A percentile compares a stretch with the other conserved stretches of the same genome.
phyloP scores from a whole-genome alignment of 2,888 invertebrate genomes.

The Entomobrya proxima region DNA sequence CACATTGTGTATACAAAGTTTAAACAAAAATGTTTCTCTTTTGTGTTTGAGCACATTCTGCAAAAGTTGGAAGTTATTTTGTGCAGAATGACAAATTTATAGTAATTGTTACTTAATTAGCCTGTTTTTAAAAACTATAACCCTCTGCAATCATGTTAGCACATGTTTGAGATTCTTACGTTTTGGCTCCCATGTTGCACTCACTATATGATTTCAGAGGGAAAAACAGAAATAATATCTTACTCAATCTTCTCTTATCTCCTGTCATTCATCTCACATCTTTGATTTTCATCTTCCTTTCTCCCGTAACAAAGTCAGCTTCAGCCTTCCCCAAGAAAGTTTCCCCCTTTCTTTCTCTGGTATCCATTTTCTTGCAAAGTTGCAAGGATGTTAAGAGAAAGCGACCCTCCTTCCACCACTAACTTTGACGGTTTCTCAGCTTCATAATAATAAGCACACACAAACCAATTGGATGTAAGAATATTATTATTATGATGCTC shows the following conservation, averaged over 20 bases:
- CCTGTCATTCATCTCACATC: constrained; percentile 36
- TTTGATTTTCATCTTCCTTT: constrained; percentile 30
- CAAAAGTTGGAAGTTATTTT: neutral
- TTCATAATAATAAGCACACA: neutral
- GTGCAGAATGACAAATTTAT: constrained; percentile 43
- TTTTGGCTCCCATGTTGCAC: neutral
- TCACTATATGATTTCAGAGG: no score
- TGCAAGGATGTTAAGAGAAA: neutral
- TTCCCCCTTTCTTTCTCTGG: neutral
- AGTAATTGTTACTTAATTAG: constrained; percentile 54
- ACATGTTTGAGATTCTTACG: no score
- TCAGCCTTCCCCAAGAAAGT: neutral
- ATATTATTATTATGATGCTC: neutral
- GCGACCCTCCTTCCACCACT: neutral
- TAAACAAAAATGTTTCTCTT: no score
- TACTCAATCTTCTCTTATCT: constrained; percentile 47
- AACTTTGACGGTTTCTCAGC: neutral
- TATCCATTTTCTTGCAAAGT: neutral
- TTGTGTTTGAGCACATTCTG: neutral
- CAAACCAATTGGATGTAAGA: no score
- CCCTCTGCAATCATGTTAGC: no score
- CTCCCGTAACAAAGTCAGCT: neutral
- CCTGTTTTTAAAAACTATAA: no score
- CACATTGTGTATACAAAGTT: no score
- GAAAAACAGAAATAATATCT: constrained; percentile 26